phyloP scores from a whole-genome alignment of 2,113 vertebrate genomes.

The Reinhardtius hippoglossoides region DNA sequence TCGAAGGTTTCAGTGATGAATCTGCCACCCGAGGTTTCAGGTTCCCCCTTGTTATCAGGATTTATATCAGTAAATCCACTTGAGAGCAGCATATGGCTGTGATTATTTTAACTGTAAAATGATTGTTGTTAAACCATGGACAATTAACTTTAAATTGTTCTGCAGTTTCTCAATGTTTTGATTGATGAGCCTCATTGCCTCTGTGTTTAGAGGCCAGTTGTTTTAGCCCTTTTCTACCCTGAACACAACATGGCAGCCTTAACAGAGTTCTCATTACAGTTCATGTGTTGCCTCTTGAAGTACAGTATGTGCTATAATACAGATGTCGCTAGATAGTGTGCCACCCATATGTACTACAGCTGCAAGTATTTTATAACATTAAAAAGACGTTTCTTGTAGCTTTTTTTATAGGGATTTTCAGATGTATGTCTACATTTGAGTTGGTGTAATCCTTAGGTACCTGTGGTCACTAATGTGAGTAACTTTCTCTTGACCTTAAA shows the following conservation, averaged over 20 bases:
- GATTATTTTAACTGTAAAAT: slow-evolving; percentile 67
- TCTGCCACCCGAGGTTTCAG: background rate
- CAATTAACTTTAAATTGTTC: slow-evolving; percentile 68
- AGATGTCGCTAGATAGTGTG: background rate
- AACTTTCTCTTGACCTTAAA: background rate
- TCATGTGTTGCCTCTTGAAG: slow-evolving; percentile 25
- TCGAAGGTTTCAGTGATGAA: background rate
- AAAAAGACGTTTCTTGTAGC: background rate
- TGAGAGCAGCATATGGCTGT: slow-evolving; percentile 60
- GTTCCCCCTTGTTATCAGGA: slow-evolving; percentile 19
- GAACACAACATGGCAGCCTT: slow-evolving; percentile 24
- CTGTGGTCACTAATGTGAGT: background rate
- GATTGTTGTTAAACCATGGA: slow-evolving; percentile 62
- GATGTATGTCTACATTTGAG: background rate
- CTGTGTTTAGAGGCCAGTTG: slow-evolving; percentile 50
- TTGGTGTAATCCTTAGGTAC: background rate
- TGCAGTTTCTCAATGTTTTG: slow-evolving; percentile 62
- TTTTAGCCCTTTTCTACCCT: slow-evolving; percentile 36
- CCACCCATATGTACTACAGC: background rate
- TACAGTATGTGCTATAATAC: background rate
- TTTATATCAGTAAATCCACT: slow-evolving; percentile 40
- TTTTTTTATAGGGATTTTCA: background rate
- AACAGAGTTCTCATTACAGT: slow-evolving; percentile 38
- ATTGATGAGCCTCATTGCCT: slow-evolving; percentile 72
- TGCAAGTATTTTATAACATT: background rate